Base-by-base conservation (phyloP, 53 echinoderm and acorn worm species). In the Stichopus horrens region DNA sequence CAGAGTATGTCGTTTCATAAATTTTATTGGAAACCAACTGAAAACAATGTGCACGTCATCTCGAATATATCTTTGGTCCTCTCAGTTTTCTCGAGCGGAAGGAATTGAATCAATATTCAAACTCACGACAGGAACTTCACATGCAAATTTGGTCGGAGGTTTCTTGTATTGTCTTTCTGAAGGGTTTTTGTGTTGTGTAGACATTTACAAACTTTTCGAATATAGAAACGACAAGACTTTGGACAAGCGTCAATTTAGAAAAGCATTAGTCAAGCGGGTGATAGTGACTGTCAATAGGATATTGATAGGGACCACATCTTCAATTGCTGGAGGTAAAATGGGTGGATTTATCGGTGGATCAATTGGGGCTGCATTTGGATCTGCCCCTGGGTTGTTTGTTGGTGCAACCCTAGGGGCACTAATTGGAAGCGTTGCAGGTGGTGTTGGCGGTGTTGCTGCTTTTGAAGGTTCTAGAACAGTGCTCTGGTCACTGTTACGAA, bases 361-460 rank as follows among this genome's bases (percentile, higher is more conserved):
- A 5, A 57, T 80, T 85, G 85, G 85, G 59, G 57, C 11, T 52
- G 7, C 23, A 8, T 5, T 86, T 18, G 9, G 56, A 1, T 37
- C 86, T 0, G 54, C 0, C 0, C 4, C 19, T 4, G 86, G 86
- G 8, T 11, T 23, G 58, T 8, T 85, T 58, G 5, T 60, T 85
- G 85, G 85, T 2, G 67, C 4, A 19, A 8, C 55, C 57, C 13
- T 80, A 37, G 54, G 54, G 3, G 10, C 14, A 57, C 10, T 60
- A 2, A 66, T 85, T 19, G 85, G 85, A 13, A 60, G 85, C 85
- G 65, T 85, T 14, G 65, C 23, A 19, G 85, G 85, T 3, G 85
- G 85, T 5, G 67, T 66, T n/a, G 85, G 85, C 19, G 67, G 63
- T 21, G 67, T 85, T 60, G 85, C 85, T 3, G 23, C 67, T 5